These are phyloP conservation scores for Calidris pugnax DNA, from an alignment of 2,113 vertebrate species.

Conservation along the genomic window DNA sequence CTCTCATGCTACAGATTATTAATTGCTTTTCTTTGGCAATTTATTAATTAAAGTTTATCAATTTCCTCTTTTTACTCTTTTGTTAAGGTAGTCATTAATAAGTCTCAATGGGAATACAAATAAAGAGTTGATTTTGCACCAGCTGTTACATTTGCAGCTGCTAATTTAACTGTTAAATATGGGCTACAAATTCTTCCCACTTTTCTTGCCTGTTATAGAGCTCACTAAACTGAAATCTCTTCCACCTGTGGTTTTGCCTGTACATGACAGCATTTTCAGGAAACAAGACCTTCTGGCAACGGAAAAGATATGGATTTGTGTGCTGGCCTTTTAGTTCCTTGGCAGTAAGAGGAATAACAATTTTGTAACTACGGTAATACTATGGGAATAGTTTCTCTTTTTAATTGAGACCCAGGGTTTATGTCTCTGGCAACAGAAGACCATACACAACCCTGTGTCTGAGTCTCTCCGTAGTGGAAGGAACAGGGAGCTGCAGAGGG, in stretches of 20 bases:
- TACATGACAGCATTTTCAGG: not conserved
- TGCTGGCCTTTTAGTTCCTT: not conserved
- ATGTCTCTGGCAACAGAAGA: not conserved
- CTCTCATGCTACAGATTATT: not conserved
- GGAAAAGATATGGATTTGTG: not conserved
- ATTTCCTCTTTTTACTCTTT: not conserved
- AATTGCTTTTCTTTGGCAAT: not conserved
- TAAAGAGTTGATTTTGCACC: not conserved
- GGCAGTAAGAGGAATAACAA: not conserved
- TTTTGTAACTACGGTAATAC: not conserved
- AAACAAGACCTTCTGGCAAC: not conserved
- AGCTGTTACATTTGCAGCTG: not conserved
- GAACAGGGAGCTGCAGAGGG: not conserved
- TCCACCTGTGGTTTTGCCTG: not conserved
- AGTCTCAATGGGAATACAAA: not conserved
- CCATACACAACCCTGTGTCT: not conserved
- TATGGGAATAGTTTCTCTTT: not conserved
- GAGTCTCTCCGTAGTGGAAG: not conserved
- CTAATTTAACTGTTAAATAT: not conserved
- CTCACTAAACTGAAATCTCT: not conserved
- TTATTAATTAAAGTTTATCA: not conserved
- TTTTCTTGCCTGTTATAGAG: not conserved
- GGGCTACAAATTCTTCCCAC: not conserved
- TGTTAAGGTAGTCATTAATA: not conserved
- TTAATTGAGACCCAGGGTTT: not conserved